Evolutionary conservation across 2,113 vertebrate species (phyloP).

Genomic region (Nannospalax galili): DNA sequence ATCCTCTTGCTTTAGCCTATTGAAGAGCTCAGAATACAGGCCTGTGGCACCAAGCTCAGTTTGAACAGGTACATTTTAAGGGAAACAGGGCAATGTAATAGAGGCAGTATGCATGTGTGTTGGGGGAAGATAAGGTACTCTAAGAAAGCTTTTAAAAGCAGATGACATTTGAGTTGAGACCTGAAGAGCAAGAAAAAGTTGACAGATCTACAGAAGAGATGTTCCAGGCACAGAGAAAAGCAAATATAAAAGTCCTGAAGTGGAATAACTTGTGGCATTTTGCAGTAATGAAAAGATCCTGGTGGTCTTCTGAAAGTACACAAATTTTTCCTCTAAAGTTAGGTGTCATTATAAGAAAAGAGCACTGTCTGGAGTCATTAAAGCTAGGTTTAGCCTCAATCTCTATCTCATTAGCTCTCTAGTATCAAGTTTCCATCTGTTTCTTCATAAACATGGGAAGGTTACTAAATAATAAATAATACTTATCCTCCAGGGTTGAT

Average conservation of each 20-base stretch:
- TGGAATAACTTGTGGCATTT: slow-evolving; percentile 40
- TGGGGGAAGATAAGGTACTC: slow-evolving; percentile 4
- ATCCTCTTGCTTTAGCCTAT: background rate
- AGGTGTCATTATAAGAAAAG: slow-evolving; percentile 44
- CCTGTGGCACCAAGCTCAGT: background rate
- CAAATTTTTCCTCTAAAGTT: slow-evolving; percentile 37
- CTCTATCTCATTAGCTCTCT: slow-evolving; percentile 38
- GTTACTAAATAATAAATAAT: slow-evolving; percentile 28
- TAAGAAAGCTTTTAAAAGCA: slow-evolving; percentile 51
- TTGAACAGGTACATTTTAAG: slow-evolving; percentile 36
- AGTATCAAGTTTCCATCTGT: slow-evolving; percentile 10
- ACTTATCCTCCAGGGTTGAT: background rate
- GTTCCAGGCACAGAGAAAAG: slow-evolving; percentile 19
- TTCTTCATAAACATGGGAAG: slow-evolving; percentile 34
- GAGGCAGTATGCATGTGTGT: background rate
- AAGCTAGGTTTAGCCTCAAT: background rate
- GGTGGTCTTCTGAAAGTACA: background rate
- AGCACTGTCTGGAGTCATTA: background rate
- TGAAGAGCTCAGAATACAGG: background rate
- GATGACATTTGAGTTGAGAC: slow-evolving; percentile 33
- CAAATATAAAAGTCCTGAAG: slow-evolving; percentile 24
- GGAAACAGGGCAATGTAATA: slow-evolving; percentile 31
- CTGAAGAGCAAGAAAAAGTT: slow-evolving; percentile 10
- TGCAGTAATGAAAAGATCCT: slow-evolving; percentile 17
- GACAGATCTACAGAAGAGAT: slow-evolving; percentile 47